A percentile compares a stretch with the other conserved stretches of the same genome.
Evolutionary conservation across 2,888 invertebrate genomes (phyloP).

Genomic region (Ectemnius lituratus): DNA sequence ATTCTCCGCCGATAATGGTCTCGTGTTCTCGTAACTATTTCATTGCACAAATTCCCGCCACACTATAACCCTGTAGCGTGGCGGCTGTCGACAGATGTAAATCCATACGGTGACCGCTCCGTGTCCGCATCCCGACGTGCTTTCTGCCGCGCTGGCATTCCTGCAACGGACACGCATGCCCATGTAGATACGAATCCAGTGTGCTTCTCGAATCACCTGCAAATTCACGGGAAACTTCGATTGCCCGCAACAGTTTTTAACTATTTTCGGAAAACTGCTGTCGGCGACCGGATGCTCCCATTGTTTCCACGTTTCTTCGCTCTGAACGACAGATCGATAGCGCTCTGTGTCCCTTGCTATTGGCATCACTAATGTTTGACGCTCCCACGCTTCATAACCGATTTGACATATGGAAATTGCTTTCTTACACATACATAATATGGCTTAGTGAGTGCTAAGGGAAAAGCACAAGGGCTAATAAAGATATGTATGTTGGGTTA

Average conservation of each 20-base stretch:
- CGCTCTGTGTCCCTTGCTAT: background rate
- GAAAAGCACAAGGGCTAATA: no score
- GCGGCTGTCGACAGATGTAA: conserved; percentile 37
- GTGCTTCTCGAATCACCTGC: no score
- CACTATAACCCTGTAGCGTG: conserved; percentile 26
- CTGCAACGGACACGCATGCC: background rate
- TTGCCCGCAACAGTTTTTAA: background rate
- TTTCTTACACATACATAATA: no score
- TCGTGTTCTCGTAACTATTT: conserved; percentile 43
- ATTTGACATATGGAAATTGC: no score
- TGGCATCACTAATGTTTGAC: background rate
- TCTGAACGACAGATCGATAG: background rate
- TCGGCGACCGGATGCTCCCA: background rate
- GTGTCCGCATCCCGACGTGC: conserved; percentile 35
- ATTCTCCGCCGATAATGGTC: conserved; percentile 47
- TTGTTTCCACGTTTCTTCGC: background rate
- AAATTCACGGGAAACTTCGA: background rate
- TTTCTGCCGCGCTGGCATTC: conserved; percentile 26
- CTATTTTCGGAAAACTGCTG: conserved; percentile 3
- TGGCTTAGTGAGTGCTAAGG: no score
- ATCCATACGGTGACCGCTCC: conserved; percentile 7
- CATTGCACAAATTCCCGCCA: conserved; percentile 49
- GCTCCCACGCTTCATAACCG: background rate
- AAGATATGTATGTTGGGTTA: no score
- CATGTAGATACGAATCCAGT: no score